Evolutionary conservation across 2,797 vertebrate genomes (phyloP).

Genomic region (Avahi laniger): DNA sequence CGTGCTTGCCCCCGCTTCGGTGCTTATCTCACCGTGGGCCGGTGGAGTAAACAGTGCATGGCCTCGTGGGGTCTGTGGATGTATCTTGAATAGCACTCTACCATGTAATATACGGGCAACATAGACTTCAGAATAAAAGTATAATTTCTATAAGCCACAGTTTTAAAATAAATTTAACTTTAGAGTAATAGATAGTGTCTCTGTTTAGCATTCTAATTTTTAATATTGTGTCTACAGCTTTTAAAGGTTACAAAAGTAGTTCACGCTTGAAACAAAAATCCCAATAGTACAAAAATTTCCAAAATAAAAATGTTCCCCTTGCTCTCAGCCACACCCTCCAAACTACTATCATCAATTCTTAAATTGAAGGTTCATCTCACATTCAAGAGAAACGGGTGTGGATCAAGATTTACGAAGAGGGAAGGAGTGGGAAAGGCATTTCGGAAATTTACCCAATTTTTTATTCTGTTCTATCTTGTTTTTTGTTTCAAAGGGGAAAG

Average conservation of each 20-base stretch:
- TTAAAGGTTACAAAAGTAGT: slow-evolving; percentile 45
- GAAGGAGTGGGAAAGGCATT: neutral
- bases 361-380: neutral
- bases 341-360: neutral
- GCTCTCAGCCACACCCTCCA: neutral
- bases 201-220: slow-evolving; percentile 37
- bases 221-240: slow-evolving; percentile 17
- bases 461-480: neutral
- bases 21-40: neutral
- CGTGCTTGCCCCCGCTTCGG: neutral
- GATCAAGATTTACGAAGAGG: neutral
- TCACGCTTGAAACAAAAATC: slow-evolving; percentile 42
- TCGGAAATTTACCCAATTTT: neutral
- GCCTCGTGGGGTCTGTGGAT: neutral
- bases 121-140: slow-evolving; percentile 40
- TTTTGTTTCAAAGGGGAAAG: neutral
- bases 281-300: slow-evolving; percentile 29
- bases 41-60: neutral
- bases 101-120: slow-evolving; percentile 37
- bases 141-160: slow-evolving; percentile 27
- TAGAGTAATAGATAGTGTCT: slow-evolving; percentile 43
- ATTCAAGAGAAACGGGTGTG: neutral
- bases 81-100: neutral
- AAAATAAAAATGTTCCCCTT: slow-evolving; percentile 29
- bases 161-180: neutral